phyloP scores from a whole-genome alignment of 2,113 vertebrate species.

The Seriola rivoliana region DNA sequence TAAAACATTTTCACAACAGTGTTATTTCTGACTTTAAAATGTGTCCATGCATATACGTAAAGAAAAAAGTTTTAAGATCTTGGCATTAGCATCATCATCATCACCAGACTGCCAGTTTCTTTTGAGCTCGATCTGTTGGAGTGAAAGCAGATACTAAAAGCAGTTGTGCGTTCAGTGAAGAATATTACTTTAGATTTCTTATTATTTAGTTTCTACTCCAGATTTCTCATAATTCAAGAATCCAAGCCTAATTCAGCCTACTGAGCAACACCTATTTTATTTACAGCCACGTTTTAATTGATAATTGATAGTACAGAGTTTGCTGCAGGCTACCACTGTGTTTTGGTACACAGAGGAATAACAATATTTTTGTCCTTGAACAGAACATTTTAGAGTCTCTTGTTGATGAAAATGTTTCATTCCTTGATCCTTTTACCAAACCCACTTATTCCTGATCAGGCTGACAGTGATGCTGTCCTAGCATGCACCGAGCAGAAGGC shows the following conservation, averaged over 20 bases:
- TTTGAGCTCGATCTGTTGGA: neutral
- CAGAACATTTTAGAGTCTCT: slow-evolving; percentile 17
- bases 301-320: slow-evolving; percentile 12
- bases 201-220: neutral
- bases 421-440: slow-evolving; percentile 45
- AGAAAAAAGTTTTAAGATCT: neutral
- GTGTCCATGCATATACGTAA: neutral
- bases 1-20: neutral
- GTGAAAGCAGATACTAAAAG: neutral
- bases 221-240: neutral
- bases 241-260: neutral
- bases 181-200: neutral
- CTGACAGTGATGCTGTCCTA: slow-evolving; percentile 51
- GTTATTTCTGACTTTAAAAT: neutral
- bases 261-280: neutral
- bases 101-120: neutral
- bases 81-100: neutral
- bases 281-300: neutral
- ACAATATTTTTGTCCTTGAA: slow-evolving; percentile 12
- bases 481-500: slow-evolving; percentile 58
- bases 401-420: slow-evolving; percentile 28
- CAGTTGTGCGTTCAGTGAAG: neutral
- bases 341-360: neutral
- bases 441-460: slow-evolving; percentile 47
- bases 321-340: neutral